Evolutionary conservation across 2,113 vertebrate species (phyloP), one percentile per base, ranked within the genome.

Genomic region (Cyprinodon tularosa): DNA sequence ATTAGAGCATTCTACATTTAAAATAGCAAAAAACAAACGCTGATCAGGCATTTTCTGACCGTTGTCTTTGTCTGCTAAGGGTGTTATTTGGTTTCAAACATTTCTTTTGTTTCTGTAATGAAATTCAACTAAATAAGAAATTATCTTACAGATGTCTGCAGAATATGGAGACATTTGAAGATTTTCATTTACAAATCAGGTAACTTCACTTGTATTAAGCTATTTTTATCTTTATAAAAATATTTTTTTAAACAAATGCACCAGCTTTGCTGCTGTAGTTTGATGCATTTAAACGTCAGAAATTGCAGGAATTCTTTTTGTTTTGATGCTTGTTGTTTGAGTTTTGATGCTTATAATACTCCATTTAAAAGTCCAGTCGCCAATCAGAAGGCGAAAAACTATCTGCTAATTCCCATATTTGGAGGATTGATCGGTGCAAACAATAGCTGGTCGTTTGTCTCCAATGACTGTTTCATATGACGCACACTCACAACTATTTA

Each of bases 391-490:
- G 7, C 0, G 7, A n/a, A 6, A 20, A n/a, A 57, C 20, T n/a
- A n/a, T 57, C 17, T 20, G 50, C 50, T 6, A 57, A n/a, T 57
- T 57, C 50, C 50, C 0, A 17, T 20, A 6, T 57, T 8, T n/a
- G 50, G 20, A 57, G 9, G 50, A n/a, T 57, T 20, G 50, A 57
- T 57, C 50, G 14, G 50, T 57, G 9, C 50, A n/a, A n/a, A 57
- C 20, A 57, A 57, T 9, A 57, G 17, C n/a, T 7, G 50, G 17
- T 57, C n/a, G 50, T 57, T 57, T 53, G 29, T 57, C 50, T 17
- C 17, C 50, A 59, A 4, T 4, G 50, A 77, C 71, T 66, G 15
- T 36, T 9, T 39, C 48, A 63, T 37, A 68, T 67, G 50, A 78
- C 39, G 3, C 74, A 76, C 45, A 62, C 65, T 45, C 53, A 0